phyloP scores from a whole-genome alignment of 2,113 vertebrate genomes.

The Saguinus midas region DNA sequence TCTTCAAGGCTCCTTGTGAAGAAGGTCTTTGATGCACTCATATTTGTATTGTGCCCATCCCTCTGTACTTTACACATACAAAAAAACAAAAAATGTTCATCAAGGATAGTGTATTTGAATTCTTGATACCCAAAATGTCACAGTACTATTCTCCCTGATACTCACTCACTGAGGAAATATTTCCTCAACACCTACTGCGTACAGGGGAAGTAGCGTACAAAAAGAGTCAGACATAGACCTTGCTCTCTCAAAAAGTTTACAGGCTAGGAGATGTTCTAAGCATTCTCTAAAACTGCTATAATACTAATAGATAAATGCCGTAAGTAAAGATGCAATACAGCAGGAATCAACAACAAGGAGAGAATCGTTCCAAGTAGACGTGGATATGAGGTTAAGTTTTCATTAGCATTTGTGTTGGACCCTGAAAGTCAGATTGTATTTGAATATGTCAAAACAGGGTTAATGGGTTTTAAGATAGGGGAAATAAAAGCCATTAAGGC shows the following conservation, averaged over 20 bases:
- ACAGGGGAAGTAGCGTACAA: not conserved
- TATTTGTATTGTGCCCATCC: not conserved
- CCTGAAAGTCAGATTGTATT: not conserved
- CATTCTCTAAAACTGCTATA: not conserved
- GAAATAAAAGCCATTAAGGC: not conserved
- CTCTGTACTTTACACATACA: not conserved
- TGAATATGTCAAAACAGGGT: not conserved
- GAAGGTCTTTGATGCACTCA: not conserved
- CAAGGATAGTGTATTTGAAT: not conserved
- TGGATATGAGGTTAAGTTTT: not conserved
- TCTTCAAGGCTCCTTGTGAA: not conserved
- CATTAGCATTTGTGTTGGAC: not conserved
- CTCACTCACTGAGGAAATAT: not conserved
- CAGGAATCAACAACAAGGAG: not conserved
- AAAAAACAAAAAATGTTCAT: conserved; percentile 1
- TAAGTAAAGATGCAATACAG: not conserved
- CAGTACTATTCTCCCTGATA: conserved; percentile 21
- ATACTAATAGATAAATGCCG: not conserved
- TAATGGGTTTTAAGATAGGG: not conserved
- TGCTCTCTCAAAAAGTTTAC: not conserved
- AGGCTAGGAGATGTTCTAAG: not conserved
- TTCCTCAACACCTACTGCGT: not conserved
- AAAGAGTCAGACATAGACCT: not conserved
- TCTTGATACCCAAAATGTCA: not conserved
- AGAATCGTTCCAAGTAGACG: conserved; percentile 3